Conservation (phyloP, 2,888 invertebrate species). For the Cyclophora albipunctata region DNA sequence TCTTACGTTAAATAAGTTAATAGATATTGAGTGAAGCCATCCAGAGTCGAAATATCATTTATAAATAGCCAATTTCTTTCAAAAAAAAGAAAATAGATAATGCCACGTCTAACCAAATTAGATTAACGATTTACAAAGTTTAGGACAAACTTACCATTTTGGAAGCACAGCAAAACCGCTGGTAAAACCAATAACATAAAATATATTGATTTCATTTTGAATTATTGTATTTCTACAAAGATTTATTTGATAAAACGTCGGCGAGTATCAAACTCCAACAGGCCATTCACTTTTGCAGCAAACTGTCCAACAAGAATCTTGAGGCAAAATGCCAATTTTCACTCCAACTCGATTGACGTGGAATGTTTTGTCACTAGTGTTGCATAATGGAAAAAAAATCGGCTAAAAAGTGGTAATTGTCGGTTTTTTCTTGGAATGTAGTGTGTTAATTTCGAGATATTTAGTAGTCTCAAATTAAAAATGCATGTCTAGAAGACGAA, state of each 20-base stretch:
- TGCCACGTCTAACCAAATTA: constrained; percentile 63
- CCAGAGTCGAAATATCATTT: too few species aligned
- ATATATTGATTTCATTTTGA: constrained; percentile 81
- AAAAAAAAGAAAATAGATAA: constrained; percentile 31
- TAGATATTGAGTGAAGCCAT: too few species aligned
- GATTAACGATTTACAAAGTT: constrained; percentile 1
- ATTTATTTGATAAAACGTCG: constrained; percentile 32
- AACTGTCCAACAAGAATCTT: constrained; percentile 48
- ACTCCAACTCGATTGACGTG: constrained; percentile 76
- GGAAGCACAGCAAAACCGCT: constrained; percentile 80
- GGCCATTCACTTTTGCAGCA: constrained; percentile 62
- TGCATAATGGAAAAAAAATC: constrained; percentile 10
- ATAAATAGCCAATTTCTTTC: constrained; percentile 34
- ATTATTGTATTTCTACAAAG: constrained; percentile 27
- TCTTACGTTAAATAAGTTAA: too few species aligned
- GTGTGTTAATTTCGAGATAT: too few species aligned
- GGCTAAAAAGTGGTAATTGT: not conserved
- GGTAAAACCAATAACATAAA: constrained; percentile 80
- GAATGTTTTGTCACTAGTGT: constrained; percentile 65
- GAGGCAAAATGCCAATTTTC: constrained; percentile 63
- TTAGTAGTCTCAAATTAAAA: too few species aligned
- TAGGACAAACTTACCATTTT: constrained; percentile 79
- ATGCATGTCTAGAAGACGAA: too few species aligned
- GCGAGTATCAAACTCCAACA: constrained; percentile 41
- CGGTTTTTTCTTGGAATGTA: not conserved